Percentiles rank a stretch among this genome's conserved stretches.
Evolutionary conservation across 2,113 vertebrate species (phyloP).

Genomic region (Pteronura brasiliensis): DNA sequence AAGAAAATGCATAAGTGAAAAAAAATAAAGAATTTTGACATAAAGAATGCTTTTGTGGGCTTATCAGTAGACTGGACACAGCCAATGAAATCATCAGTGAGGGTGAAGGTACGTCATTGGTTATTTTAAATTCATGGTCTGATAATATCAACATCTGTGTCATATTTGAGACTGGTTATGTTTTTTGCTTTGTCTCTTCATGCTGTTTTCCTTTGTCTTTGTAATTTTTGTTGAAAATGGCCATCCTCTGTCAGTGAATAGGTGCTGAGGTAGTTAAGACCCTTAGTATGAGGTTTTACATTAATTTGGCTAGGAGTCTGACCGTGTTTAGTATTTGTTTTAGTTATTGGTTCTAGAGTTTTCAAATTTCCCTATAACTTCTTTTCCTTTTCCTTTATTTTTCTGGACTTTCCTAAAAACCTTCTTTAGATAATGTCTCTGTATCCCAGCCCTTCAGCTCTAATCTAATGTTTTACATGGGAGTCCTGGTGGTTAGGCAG

Average conservation of each 20-base stretch:
- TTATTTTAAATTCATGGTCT: background rate
- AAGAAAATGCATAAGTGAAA: background rate
- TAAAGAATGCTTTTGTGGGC: background rate
- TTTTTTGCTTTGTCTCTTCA: background rate
- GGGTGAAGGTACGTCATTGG: background rate
- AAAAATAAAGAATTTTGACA: background rate
- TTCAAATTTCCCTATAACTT: background rate
- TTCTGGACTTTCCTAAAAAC: background rate
- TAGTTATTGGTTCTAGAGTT: background rate
- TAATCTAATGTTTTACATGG: background rate
- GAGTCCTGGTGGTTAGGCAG: background rate
- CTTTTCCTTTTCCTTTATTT: background rate
- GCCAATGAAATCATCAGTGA: background rate
- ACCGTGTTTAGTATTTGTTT: background rate
- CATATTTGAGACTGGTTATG: background rate
- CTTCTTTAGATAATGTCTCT: background rate
- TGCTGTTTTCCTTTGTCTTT: background rate
- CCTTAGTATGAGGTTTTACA: background rate
- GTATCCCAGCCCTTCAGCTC: fast-evolving
- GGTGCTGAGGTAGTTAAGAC: background rate
- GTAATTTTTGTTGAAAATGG: background rate
- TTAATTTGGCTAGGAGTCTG: background rate
- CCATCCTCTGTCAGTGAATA: background rate
- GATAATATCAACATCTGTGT: background rate
- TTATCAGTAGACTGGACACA: background rate